Evolutionary conservation across 2,797 vertebrate species (phyloP).

Genomic region (Podarcis lilfordi): DNA sequence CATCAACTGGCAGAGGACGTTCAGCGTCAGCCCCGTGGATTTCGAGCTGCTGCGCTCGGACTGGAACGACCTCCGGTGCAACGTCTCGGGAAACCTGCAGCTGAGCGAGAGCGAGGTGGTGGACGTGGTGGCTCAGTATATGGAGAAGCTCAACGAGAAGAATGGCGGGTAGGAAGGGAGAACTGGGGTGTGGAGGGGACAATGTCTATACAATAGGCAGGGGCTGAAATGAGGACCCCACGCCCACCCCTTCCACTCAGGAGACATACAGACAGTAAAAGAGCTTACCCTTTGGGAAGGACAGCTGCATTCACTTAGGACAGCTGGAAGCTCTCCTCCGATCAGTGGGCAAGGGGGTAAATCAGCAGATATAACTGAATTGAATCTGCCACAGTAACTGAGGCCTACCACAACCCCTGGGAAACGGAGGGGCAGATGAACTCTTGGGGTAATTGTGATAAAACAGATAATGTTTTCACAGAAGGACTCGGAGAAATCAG

Average conservation of each 20-base stretch:
- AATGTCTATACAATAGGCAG: background rate
- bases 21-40: slow-evolving; percentile 94
- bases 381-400: background rate
- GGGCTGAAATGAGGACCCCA: background rate
- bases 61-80: slow-evolving; percentile 98
- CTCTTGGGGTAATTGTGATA: background rate
- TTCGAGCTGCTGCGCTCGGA: slow-evolving; percentile 96
- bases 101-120: slow-evolving; percentile 93
- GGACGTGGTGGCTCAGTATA: slow-evolving; percentile 94
- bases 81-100: slow-evolving; percentile 96
- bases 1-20: slow-evolving; percentile 98
- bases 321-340: background rate
- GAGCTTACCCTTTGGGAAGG: background rate
- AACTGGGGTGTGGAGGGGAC: background rate
- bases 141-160: slow-evolving; percentile 94
- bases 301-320: background rate
- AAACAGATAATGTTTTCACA: background rate
- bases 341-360: background rate
- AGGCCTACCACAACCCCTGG: background rate
- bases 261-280: too few relatives aligned
- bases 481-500: background rate
- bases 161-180: slow-evolving; percentile 85
- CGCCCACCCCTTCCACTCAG: background rate
- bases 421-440: too few relatives aligned
- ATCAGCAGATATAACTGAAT: background rate